Conservation (phyloP, 2,888 invertebrate genomes). For the Drosophila birchii region DNA sequence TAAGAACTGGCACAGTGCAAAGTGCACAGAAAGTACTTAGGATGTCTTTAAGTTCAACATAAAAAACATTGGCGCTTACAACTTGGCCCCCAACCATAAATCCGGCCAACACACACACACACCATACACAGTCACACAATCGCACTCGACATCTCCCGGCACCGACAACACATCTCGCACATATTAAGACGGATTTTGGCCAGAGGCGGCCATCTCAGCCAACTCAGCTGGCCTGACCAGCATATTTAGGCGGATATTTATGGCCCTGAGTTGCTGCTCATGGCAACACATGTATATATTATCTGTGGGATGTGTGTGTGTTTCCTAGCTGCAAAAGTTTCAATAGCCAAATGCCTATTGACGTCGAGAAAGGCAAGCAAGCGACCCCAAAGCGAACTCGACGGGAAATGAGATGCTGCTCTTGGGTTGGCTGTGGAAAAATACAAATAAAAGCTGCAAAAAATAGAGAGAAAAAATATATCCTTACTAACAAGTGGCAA, state of each 20-base stretch:
- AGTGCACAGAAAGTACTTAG: constrained; percentile 75
- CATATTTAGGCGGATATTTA: constrained; percentile 79
- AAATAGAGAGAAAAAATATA: not conserved
- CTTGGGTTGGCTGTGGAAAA: constrained; percentile 49
- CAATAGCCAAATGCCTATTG: constrained; percentile 78
- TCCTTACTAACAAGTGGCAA: constrained; percentile 49
- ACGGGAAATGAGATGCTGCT: constrained; percentile 71
- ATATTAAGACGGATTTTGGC: constrained; percentile 80
- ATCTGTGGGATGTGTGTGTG: constrained; percentile 24
- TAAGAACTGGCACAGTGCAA: constrained; percentile 52
- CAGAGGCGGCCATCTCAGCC: constrained; percentile 56
- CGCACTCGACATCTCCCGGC: constrained; percentile 45
- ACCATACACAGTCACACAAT: constrained; percentile 21
- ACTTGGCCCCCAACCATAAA: constrained; percentile 75
- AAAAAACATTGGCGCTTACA: constrained; percentile 75
- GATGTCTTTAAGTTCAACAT: constrained; percentile 76
- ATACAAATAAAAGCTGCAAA: not conserved
- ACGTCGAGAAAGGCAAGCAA: constrained; percentile 35
- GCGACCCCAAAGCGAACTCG: constrained; percentile 35
- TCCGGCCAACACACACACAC: constrained; percentile 63
- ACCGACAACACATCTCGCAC: constrained; percentile 50
- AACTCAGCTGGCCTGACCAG: constrained; percentile 64
- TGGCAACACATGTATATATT: constrained; percentile 34
- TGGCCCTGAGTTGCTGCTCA: constrained; percentile 56
- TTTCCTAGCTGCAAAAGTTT: constrained; percentile 49